Base-by-base conservation (phyloP, 2,888 invertebrate species). In the Ellobium chinense region DNA sequence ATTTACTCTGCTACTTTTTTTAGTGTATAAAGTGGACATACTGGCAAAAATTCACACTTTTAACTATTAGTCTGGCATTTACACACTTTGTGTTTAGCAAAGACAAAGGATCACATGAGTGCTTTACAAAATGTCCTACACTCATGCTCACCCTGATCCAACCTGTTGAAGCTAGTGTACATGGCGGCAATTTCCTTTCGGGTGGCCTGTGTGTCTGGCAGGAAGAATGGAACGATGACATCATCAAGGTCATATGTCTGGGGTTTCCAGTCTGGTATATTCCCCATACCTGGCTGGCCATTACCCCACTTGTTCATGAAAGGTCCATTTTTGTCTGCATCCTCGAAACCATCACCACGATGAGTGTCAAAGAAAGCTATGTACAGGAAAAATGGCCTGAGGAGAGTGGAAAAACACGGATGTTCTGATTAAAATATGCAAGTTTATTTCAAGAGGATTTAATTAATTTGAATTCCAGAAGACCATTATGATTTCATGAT, bases 231-330 rank as follows among this genome's bases (percentile, higher is more conserved):
- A 77, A 97, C 94, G 86, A 95, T 94, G 74, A 98, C 94, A 91
- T 97, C 95, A 76, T 96, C 95, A 94, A 97, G 96, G 90, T 96
- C 95, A 93, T 97, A 98, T 91, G 96, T 95, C 91, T 96, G 95
- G n/a, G 97, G 97, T 85, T 94, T 94, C 97, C 97, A 98, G 93
- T 98, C 97, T 0, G 96, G 96, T 87, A 98, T 97, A 14, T 90
- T 89, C 1, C 97, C 97, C 95, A 96, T 96, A 63, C 96, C 82
- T 9, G 78, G 75, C 29, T 72, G 63, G 24, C 82, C 75, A 46
- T 63, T 75, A 24, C 82, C 82, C 97, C 75, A 77, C 7, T 34
- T 62, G 70, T 82, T 76, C 34, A 63, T 58, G 73, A 82, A 82
- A 27, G 80, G 70, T 2, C 82, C 82, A 58, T 31, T 70, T 12